Evolutionary conservation across 2,797 vertebrate species (phyloP).

Genomic region (Eulemur mongoz): DNA sequence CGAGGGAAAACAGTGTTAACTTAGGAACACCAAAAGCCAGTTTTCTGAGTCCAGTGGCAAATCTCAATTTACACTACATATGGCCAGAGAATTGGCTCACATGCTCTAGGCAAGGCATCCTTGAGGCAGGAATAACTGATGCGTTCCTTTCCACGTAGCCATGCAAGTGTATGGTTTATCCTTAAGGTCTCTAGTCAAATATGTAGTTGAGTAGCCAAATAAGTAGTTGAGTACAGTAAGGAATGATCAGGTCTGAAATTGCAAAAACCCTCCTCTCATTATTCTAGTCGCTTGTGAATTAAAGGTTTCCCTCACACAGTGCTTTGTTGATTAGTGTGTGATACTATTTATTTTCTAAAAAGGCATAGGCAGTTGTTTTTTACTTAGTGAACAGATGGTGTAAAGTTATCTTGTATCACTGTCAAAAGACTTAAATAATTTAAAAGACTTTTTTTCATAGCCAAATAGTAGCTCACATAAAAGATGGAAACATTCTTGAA

Average conservation of each 20-base stretch:
- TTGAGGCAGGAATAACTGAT: background rate
- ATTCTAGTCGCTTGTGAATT: background rate
- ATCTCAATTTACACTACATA: background rate
- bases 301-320: background rate
- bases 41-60: background rate
- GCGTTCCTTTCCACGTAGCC: background rate
- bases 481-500: conserved; percentile 40
- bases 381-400: conserved; percentile 55
- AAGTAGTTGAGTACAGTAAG: background rate
- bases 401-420: conserved; percentile 67
- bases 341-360: conserved; percentile 66
- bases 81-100: background rate
- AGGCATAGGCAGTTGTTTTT: conserved; percentile 34
- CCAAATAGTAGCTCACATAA: conserved; percentile 34
- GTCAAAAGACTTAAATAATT: conserved; percentile 76
- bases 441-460: conserved; percentile 53
- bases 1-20: background rate
- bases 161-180: background rate
- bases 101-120: background rate
- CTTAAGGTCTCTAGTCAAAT: conserved; percentile 7
- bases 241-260: background rate
- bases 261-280: background rate
- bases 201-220: background rate
- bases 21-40: background rate
- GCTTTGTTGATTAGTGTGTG: background rate